Evolutionary conservation across 1,140 invertebrate genomes (phyloP), one percentile per base, ranked within the genome.

Genomic region (Coelopa frigida): DNA sequence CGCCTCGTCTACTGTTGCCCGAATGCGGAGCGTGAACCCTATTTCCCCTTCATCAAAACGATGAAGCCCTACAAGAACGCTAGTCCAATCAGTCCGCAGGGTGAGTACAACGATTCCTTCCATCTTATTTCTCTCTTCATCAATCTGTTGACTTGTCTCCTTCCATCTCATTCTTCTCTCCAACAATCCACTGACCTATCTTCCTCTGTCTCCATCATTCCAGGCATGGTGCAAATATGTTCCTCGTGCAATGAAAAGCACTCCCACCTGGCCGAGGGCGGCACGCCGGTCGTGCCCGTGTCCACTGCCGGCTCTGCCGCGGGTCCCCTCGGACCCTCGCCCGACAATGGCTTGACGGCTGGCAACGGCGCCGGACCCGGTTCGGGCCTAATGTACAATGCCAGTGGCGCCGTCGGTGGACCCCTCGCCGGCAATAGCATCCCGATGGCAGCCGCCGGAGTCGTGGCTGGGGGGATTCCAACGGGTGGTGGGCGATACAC

Each of bases 21-120:
- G 27, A 90, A 91, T 73, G 78, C 83, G 2, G 87, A 89, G 59
- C 76, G 83, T 44, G 89, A 94, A 64, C 83, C 87, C 18, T 92
- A 85, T 70, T 94, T 87, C 73, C 87, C 89, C 2, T 89, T 89
- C 71, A 84, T 94, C 44, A 82, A 82, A 58, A 78, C 79, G 50
- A 72, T 91, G 51, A 82, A 81, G 65, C 79, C 84, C 42, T 85
- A 84, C 29, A 78, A 80, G 36, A 88, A 89, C 55, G 87, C 89
- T 53, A 84, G 83, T 72, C 86, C 87, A 22, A 84, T 94, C 49
- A 85, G 81, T 67, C 80, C 82, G 40, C 81, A 86, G 71, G 85
- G 80, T 75, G 52, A 62, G 58, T 60, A 38, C 36, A 36, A 42
- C 21, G 22, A 46, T 24, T 40, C 27, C 27, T 29, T 29, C 14